Percentiles rank a stretch among this genome's conserved stretches.
phyloP scores from a whole-genome alignment of 2,797 vertebrate genomes.

The Lagorchestes hirsutus region DNA sequence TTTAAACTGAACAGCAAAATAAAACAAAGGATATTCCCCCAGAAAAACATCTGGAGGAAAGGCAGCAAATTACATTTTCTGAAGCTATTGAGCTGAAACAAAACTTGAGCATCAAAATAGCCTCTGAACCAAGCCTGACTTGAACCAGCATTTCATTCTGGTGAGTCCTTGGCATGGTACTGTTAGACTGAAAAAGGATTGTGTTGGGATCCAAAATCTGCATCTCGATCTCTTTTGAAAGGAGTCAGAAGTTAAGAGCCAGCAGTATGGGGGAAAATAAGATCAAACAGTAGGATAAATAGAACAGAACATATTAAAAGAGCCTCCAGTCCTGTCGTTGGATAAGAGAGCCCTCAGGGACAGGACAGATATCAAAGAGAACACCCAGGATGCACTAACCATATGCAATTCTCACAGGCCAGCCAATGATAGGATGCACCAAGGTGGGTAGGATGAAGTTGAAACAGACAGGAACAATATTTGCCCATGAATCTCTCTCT shows the following conservation, averaged over 20 bases:
- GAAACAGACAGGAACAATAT: neutral
- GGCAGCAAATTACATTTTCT: slow-evolving; percentile 8
- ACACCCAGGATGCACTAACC: neutral
- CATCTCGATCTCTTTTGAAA: neutral
- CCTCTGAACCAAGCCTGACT: neutral
- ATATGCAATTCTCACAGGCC: neutral
- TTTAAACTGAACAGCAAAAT: neutral
- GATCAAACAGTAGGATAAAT: neutral
- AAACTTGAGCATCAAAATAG: slow-evolving; percentile 7
- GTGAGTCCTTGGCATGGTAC: neutral
- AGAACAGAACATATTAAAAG: neutral
- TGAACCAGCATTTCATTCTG: neutral
- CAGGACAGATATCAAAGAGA: neutral
- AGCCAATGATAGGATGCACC: neutral
- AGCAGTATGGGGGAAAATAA: neutral
- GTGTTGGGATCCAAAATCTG: neutral
- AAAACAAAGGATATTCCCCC: neutral
- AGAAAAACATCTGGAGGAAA: slow-evolving; percentile 10
- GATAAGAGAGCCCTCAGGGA: neutral
- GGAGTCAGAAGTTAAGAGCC: neutral
- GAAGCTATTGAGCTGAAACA: neutral
- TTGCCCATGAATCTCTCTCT: neutral
- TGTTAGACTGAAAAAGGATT: neutral
- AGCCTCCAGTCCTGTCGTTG: neutral
- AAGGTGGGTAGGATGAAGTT: neutral